Conservation (phyloP, 30 jellyfish, hydroid and myxozoan species). For the Chrysaora quinquecirrha region DNA sequence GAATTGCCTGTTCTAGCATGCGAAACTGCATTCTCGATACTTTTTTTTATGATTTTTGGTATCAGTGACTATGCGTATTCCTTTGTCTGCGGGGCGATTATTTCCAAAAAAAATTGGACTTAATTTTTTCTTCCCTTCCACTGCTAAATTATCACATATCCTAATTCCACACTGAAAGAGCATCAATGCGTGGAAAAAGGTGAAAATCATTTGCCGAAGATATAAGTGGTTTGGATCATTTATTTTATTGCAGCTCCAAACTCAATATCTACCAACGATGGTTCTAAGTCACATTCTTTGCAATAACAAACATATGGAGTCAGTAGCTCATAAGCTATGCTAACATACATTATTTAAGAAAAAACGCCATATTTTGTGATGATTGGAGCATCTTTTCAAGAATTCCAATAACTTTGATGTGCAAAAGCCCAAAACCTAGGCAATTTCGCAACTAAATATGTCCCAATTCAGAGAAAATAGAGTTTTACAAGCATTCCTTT, state of each 20-base stretch:
- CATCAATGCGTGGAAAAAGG: not conserved
- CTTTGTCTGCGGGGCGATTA: not conserved
- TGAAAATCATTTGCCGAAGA: not conserved
- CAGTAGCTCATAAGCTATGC: not conserved
- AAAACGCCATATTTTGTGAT: too few species aligned
- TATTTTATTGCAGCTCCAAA: not conserved
- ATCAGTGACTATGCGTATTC: not conserved
- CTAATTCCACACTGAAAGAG: not conserved
- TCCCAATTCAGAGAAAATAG: too few species aligned
- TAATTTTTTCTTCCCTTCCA: not conserved
- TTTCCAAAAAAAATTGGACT: too few species aligned
- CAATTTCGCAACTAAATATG: constrained; percentile 5
- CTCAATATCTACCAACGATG: not conserved
- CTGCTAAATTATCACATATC: not conserved
- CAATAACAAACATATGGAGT: too few species aligned
- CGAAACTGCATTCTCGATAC: too few species aligned
- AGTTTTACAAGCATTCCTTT: not conserved
- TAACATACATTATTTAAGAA: not conserved
- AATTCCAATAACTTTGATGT: constrained; percentile 5
- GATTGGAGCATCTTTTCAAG: too few species aligned
- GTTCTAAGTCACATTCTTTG: not conserved
- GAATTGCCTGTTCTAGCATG: too few species aligned
- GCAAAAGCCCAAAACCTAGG: not conserved
- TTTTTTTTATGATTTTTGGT: too few species aligned
- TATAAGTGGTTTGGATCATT: not conserved